phyloP scores from a whole-genome alignment of 2,888 invertebrate species.

The Anodontia alba region DNA sequence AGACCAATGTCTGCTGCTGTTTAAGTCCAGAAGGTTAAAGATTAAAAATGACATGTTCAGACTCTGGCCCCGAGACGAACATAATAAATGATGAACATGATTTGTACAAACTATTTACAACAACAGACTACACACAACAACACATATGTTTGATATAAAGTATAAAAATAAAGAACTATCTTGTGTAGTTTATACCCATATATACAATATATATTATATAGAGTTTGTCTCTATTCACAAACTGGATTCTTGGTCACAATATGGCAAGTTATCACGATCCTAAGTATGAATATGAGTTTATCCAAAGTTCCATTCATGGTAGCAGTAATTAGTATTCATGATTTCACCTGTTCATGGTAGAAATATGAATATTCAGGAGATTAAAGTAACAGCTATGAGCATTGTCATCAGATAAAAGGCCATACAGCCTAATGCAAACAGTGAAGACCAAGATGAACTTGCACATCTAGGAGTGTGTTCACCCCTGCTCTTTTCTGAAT shows the following conservation, averaged over 20 bases:
- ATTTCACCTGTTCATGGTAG: no score
- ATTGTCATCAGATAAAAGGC: no score
- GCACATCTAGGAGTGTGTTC: no score
- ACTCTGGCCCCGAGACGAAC: slow-evolving; percentile 18
- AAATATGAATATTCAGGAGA: no score
- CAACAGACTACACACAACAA: background rate
- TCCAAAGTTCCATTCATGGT: no score
- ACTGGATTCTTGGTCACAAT: slow-evolving; percentile 8
- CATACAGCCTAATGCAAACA: no score
- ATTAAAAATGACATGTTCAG: background rate
- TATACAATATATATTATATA: slow-evolving; percentile 2
- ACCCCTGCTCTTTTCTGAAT: no score
- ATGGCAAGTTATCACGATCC: slow-evolving; percentile 4
- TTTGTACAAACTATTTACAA: background rate
- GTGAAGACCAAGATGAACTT: no score
- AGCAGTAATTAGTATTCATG: no score
- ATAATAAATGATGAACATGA: background rate
- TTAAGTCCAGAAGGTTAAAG: no score
- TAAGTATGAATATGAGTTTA: background rate
- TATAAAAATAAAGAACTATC: slow-evolving; percentile 10
- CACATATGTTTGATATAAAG: background rate
- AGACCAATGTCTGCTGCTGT: no score
- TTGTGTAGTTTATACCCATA: slow-evolving; percentile 12
- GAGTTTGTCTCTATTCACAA: slow-evolving; percentile 1
- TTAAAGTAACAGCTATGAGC: no score